Evolutionary conservation across 2,888 invertebrate genomes (phyloP), one percentile per base, ranked within the genome.

Genomic region (Troglohyphantes excavatus): DNA sequence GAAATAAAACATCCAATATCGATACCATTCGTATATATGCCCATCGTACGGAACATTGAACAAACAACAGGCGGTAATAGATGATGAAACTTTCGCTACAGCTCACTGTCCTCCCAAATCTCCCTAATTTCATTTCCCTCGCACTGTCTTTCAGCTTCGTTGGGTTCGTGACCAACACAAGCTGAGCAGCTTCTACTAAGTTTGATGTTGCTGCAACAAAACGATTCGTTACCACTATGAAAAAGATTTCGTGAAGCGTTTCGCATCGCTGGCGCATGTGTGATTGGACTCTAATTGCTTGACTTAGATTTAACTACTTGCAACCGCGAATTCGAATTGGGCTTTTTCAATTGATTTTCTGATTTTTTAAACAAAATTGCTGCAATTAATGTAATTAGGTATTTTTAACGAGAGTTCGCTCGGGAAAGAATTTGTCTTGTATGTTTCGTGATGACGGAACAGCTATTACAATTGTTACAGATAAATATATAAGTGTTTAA

Each of bases 131-230:
- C 43, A 43, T 79, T 79, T 79, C 39, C 33, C 61, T 26, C 61
- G 13, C 33, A 33, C 39, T 27, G 13, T 67, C 11, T 79, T 67
- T 79, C 65, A 46, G 67, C 33, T 79, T 39, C 27, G 63, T n/a
- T 79, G 79, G 67, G n/a, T 67, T 46, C 79, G 79, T 79, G 79
- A 79, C 27, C 63, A 19, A 67, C 79, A 23, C 67, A 53, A n/a
- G 53, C 53, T 53, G n/a, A 13, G 53, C 17, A 17, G 53, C 33
- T 33, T 33, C 3, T 33, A 33, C 33, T 33, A 33, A 33, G 33
- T 33, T 53, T 53, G 5, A n/a, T n/a, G 53, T 11, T 53, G 53
- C 53, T 53, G 53, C 53, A 53, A 53, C 53, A 53, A 53, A 53
- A 53, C 53, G 53, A 13, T 53, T 53, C 53, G n/a, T 53, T 53